Percentiles rank a stretch among this genome's conserved stretches.
These are phyloP conservation scores for Drosophila kepulauana DNA, from an alignment of 1,140 invertebrate species.

Conservation along the genomic window DNA sequence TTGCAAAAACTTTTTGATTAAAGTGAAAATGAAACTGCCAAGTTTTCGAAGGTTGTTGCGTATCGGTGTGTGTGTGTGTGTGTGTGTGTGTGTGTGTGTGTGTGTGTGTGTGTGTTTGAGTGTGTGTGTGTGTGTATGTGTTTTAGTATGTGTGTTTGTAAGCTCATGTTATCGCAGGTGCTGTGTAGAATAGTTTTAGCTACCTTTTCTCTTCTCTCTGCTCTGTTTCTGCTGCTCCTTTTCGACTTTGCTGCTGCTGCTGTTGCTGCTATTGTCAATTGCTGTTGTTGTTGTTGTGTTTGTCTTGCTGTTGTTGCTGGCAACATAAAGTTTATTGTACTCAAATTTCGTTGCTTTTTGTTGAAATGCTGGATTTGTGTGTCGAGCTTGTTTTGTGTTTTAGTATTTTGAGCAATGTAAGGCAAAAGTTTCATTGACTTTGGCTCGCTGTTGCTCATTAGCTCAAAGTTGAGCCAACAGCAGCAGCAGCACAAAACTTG, in stretches of 20 bases:
- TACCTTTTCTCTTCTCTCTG: slow-evolving; percentile 23
- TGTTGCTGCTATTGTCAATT: slow-evolving; percentile 59
- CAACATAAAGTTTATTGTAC: slow-evolving; percentile 72
- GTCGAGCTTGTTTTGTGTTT: slow-evolving; percentile 54
- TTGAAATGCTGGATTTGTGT: slow-evolving; percentile 28
- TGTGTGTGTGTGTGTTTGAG: neutral
- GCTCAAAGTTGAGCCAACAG: slow-evolving; percentile 43
- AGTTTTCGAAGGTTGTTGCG: slow-evolving; percentile 46
- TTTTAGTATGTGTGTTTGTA: slow-evolving; percentile 8
- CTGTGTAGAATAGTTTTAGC: slow-evolving; percentile 67
- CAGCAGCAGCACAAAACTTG: slow-evolving; percentile 35
- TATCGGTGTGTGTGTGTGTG: neutral
- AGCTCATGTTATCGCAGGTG: slow-evolving; percentile 75
- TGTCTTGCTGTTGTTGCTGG: slow-evolving; percentile 41
- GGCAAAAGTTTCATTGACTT: slow-evolving; percentile 66
- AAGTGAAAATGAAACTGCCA: slow-evolving; percentile 80
- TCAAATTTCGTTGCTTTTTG: slow-evolving; percentile 51
- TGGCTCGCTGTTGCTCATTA: slow-evolving; percentile 56
- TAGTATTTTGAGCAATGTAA: slow-evolving; percentile 42
- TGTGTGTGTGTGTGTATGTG: slow-evolving; percentile 1
- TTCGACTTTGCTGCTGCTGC: slow-evolving; percentile 1
- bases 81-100: slow-evolving; percentile 6
- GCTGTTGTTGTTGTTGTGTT: slow-evolving; percentile 48
- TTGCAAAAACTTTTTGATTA: slow-evolving; percentile 78
- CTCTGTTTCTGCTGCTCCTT: neutral